Evolutionary conservation across 2,797 vertebrate species (phyloP).

Genomic region (Onychomys torridus): DNA sequence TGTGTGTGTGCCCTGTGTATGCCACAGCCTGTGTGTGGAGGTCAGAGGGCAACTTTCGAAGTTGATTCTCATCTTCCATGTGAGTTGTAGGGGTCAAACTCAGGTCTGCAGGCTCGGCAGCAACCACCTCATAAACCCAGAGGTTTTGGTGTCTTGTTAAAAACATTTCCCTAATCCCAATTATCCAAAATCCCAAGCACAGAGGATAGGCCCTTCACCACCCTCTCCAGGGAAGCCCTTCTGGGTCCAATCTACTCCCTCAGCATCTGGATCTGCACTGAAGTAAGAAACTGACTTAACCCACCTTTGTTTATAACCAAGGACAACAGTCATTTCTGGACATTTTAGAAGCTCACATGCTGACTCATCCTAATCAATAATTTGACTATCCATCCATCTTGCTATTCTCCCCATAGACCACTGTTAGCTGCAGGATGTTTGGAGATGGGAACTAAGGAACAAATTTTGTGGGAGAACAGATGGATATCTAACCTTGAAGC

Average conservation of each 20-base stretch:
- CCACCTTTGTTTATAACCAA: not conserved
- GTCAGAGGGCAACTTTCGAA: not conserved
- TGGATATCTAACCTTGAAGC: not conserved
- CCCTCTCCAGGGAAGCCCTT: not conserved
- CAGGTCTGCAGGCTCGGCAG: too few species aligned
- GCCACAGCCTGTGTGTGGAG: too few species aligned
- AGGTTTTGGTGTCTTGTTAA: not conserved
- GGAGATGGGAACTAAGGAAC: not conserved
- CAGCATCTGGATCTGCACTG: not conserved
- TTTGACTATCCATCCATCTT: not conserved
- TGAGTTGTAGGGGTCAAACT: not conserved
- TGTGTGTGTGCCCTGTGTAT: too few species aligned
- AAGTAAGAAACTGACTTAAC: not conserved
- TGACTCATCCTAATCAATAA: not conserved
- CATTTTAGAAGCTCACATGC: not conserved
- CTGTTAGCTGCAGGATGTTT: constrained; percentile 4
- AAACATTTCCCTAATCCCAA: not conserved
- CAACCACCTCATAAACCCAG: not conserved
- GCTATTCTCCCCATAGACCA: not conserved
- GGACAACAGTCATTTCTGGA: not conserved
- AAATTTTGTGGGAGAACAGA: not conserved
- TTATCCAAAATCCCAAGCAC: not conserved
- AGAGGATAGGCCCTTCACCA: not conserved
- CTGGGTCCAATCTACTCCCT: not conserved
- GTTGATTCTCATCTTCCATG: not conserved